phyloP scores from a whole-genome alignment of 1,140 invertebrate species.

The Sycobia sp. region DNA sequence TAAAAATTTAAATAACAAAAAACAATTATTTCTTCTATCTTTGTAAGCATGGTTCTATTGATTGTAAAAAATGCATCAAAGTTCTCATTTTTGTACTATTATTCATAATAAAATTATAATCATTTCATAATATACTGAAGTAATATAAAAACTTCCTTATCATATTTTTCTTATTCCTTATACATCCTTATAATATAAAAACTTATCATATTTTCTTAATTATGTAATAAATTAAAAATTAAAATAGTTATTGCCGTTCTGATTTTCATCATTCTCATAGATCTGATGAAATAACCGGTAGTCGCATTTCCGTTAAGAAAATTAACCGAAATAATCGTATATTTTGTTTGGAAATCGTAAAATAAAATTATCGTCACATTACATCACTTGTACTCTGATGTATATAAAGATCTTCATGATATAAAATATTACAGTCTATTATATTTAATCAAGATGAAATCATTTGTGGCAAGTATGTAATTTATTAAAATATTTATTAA shows the following conservation, averaged over 20 bases:
- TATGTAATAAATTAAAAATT: neutral
- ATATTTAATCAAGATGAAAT: slow-evolving; percentile 31
- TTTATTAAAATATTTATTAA: neutral
- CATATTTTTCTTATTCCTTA: neutral
- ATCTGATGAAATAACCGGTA: neutral
- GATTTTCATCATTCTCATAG: no score
- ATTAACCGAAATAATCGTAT: slow-evolving; percentile 9
- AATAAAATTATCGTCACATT: no score
- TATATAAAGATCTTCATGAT: no score
- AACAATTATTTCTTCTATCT: no score
- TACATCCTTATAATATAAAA: no score
- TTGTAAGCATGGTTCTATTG: no score
- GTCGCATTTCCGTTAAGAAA: slow-evolving; percentile 13
- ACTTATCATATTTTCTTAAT: no score
- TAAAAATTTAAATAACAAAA: no score
- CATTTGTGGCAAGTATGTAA: slow-evolving; percentile 24
- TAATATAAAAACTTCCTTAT: neutral
- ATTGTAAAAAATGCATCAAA: neutral
- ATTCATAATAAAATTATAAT: neutral
- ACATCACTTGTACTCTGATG: no score
- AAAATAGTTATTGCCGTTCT: no score
- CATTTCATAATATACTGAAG: slow-evolving; percentile 14
- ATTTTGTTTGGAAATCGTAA: no score
- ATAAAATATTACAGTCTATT: no score
- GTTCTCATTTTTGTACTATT: slow-evolving; percentile 13